Conservation (phyloP, 2,888 invertebrate genomes). For the Temnothorax rugatulus region DNA sequence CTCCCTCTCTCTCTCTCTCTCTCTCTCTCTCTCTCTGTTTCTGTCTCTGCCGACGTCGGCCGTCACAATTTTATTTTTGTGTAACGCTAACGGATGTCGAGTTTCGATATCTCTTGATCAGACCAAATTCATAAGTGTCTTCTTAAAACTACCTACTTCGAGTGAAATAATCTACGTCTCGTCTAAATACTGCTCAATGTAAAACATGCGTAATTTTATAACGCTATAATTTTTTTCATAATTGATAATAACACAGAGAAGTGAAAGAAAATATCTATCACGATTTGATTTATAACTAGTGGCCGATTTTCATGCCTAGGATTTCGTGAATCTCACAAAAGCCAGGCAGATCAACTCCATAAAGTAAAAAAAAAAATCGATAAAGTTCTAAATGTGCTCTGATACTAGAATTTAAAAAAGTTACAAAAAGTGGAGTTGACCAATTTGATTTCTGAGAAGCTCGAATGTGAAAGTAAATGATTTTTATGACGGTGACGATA, state of each 20-base stretch:
- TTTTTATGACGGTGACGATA: neutral
- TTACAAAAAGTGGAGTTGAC: neutral
- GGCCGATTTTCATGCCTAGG: neutral
- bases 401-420: neutral
- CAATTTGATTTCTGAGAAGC: neutral
- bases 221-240: neutral
- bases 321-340: neutral
- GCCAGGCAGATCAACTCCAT: neutral
- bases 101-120: slow-evolving; percentile 28
- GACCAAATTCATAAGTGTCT: slow-evolving; percentile 1
- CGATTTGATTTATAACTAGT: neutral
- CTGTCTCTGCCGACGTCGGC: neutral
- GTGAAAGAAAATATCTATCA: neutral
- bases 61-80: slow-evolving; percentile 39
- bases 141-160: neutral
- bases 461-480: neutral
- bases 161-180: neutral
- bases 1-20: slow-evolving; percentile 16
- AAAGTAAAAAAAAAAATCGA: neutral
- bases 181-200: neutral
- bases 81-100: slow-evolving; percentile 13
- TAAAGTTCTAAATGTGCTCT: neutral
- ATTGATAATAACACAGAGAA: neutral
- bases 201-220: neutral
- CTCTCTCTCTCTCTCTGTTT: neutral